Conservation (phyloP, 1,140 invertebrate genomes). For the Proctacanthus coquilletti region DNA sequence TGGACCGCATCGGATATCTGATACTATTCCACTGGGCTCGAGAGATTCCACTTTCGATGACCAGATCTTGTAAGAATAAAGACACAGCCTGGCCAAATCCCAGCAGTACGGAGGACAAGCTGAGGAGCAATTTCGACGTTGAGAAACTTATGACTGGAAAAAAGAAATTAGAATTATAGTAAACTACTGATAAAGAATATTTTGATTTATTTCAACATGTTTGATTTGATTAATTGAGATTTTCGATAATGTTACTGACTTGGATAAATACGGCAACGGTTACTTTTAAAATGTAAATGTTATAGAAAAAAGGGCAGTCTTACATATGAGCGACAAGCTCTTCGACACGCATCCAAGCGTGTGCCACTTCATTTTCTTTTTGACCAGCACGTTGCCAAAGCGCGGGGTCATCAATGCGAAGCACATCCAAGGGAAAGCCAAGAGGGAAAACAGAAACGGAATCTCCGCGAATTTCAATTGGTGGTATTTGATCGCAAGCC, state of each 20-base stretch:
- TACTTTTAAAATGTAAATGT: too few relatives aligned
- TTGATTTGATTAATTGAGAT: too few relatives aligned
- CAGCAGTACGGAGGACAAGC: slow-evolving; percentile 23
- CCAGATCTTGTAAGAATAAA: slow-evolving; percentile 24
- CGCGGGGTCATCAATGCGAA: slow-evolving; percentile 28
- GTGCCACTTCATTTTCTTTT: slow-evolving; percentile 24
- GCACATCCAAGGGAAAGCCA: slow-evolving; percentile 30
- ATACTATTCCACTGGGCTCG: slow-evolving; percentile 25
- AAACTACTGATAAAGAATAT: too few relatives aligned
- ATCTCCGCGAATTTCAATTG: slow-evolving; percentile 25
- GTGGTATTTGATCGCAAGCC: slow-evolving; percentile 22
- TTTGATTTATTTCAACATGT: too few relatives aligned
- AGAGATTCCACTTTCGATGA: slow-evolving; percentile 25
- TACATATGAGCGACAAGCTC: slow-evolving; percentile 22
- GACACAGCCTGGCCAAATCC: slow-evolving; percentile 28
- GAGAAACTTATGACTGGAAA: slow-evolving; percentile 24
- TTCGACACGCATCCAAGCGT: slow-evolving; percentile 24
- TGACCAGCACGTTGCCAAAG: slow-evolving; percentile 20
- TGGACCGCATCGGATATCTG: slow-evolving; percentile 20
- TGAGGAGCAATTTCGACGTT: slow-evolving; percentile 23
- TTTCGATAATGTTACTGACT: too few relatives aligned
- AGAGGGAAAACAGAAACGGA: slow-evolving; percentile 25
- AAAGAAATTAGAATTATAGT: too few relatives aligned
- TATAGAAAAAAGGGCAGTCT: slow-evolving; percentile 10
- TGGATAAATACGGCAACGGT: too few relatives aligned